Base-by-base conservation (phyloP, 2,797 vertebrate species). In the Acropternis orthonyx region DNA sequence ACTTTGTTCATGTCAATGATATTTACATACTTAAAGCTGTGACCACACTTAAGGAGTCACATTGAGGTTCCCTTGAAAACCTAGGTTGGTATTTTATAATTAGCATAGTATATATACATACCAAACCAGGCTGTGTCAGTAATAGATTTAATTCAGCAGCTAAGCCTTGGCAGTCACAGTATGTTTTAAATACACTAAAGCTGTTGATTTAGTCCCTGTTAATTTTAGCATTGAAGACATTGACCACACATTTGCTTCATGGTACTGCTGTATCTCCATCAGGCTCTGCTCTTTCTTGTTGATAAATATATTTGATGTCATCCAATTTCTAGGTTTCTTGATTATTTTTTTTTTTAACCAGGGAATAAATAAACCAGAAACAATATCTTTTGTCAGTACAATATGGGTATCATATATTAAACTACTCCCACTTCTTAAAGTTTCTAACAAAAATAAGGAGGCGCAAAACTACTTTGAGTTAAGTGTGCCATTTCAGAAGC, bases 71-170 rank as follows among this genome's bases (percentile, higher is more conserved):
- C 88, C 85, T 58, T 93, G 92, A 90, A 97, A 86, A 93, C n/a
- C 39, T 83, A 92, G 67, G 59, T 28, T 94, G 77, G 78, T 92
- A 73, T 92, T 90, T 95, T 94, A 82, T 67, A 88, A 92, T 96
- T 95, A 96, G 71, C 90, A 94, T 49, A 77, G 74, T 28, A 46
- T 61, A 74, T 54, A 76, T 36, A 90, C 86, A 86, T 26, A 76
- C 21, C 49, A 81, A 37, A 61, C 51, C 39, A 72, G 71, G 77
- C 67, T 95, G 68, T 32, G 62, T 75, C 77, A 84, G 80, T 80
- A 90, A 62, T 6, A 90, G 66, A 55, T 95, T 86, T 59, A 92
- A 88, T 90, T 78, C 74, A 84, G 55, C 76, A 93, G 73, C 55
- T 73, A 51, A 93, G 63, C 71, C 77, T 83, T 82, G 74, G 69